Conservation (phyloP, 2,888 invertebrate genomes). For the Ophion ellenae region DNA sequence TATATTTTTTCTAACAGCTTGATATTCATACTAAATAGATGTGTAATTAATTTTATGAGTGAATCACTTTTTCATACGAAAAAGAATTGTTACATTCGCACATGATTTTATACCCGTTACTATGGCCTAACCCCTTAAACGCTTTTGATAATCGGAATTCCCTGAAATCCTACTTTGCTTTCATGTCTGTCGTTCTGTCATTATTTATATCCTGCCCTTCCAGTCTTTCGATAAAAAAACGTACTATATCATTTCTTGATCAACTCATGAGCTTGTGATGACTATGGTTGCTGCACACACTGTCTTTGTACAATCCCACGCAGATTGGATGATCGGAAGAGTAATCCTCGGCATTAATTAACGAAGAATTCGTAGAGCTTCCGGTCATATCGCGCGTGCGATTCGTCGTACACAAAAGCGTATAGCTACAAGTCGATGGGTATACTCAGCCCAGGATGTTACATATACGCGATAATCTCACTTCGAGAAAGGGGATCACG, state of each 20-base stretch:
- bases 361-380: slow-evolving; percentile 76
- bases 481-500: slow-evolving; percentile 45
- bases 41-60: too few species aligned
- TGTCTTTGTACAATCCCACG: neutral
- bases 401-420: slow-evolving; percentile 4
- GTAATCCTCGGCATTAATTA: slow-evolving; percentile 39
- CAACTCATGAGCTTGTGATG: neutral
- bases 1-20: too few species aligned
- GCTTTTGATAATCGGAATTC: neutral
- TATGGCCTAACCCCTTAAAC: neutral
- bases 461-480: slow-evolving; percentile 49
- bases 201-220: too few species aligned
- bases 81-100: too few species aligned
- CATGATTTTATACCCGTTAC: too few species aligned
- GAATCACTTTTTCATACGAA: too few species aligned
- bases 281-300: neutral
- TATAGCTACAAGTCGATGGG: slow-evolving; percentile 36
- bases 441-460: neutral
- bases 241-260: neutral
- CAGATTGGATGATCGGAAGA: slow-evolving; percentile 1
- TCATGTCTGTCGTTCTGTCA: neutral
- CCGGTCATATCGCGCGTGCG: slow-evolving; percentile 71
- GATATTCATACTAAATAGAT: too few species aligned
- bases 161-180: neutral
- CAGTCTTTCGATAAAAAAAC: neutral